Conservation (phyloP, 1,140 invertebrate species). For the Drosophila melanica region DNA sequence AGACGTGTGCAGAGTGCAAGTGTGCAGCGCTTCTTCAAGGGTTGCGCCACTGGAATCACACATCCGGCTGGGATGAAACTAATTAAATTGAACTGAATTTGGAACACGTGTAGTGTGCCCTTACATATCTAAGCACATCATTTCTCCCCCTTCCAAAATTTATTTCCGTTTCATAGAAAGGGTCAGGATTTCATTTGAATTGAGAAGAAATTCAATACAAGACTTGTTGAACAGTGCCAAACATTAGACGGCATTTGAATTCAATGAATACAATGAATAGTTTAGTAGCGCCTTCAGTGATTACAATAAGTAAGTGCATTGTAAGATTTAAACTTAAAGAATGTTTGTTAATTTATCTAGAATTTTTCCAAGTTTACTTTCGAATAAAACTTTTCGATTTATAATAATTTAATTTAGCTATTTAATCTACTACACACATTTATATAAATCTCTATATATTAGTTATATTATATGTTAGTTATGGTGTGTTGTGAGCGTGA, state of each 20-base stretch:
- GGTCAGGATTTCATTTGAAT: background rate
- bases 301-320: too few species aligned
- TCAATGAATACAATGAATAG: too few species aligned
- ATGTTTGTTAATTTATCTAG: too few species aligned
- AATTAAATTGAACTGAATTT: slow-evolving; percentile 62
- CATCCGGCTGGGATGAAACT: slow-evolving; percentile 65
- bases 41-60: slow-evolving; percentile 38
- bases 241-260: too few species aligned
- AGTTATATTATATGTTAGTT: background rate
- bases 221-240: too few species aligned
- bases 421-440: too few species aligned
- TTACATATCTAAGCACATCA: background rate
- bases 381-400: too few species aligned
- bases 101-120: slow-evolving; percentile 83
- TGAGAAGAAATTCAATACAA: background rate
- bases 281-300: too few species aligned
- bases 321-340: too few species aligned
- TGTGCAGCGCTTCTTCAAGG: slow-evolving; percentile 47
- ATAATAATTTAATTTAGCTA: too few species aligned
- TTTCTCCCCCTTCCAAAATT: background rate
- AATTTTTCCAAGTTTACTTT: too few species aligned
- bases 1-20: slow-evolving; percentile 65
- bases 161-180: slow-evolving; percentile 27
- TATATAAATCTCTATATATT: background rate
- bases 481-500: background rate